These are phyloP conservation scores for Pollachius pollachius DNA, from an alignment of 2,113 vertebrate species.

Conservation along the genomic window DNA sequence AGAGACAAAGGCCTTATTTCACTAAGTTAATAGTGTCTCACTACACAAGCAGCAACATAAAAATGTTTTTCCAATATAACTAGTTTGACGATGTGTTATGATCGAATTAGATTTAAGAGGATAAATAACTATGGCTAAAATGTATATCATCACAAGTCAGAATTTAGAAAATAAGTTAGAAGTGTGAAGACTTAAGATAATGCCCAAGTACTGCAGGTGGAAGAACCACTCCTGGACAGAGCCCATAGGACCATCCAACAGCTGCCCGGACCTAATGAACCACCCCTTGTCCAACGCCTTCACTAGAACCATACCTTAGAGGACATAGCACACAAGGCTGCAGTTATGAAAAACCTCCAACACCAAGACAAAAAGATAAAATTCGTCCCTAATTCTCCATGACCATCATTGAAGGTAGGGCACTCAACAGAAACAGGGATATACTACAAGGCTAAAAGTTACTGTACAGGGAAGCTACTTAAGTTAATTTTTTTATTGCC, in stretches of 20 bases:
- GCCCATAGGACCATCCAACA: background rate
- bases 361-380: background rate
- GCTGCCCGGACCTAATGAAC: background rate
- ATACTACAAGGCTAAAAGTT: background rate
- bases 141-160: no score
- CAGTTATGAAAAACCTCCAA: background rate
- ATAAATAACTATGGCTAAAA: conserved; percentile 2
- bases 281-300: background rate
- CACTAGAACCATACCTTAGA: background rate
- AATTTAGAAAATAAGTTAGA: no score
- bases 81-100: no score
- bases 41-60: no score
- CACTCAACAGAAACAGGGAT: conserved; percentile 2
- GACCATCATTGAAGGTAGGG: background rate
- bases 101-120: background rate
- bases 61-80: no score
- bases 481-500: no score
- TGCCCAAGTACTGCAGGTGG: background rate
- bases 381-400: background rate
- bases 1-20: no score
- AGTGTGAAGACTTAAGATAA: conserved; percentile 1
- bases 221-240: background rate
- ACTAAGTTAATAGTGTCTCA: no score
- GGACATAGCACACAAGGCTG: background rate
- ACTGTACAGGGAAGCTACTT: background rate